Evolutionary conservation across 2,888 invertebrate species (phyloP).

Genomic region (Coelogynopora nodosa): DNA sequence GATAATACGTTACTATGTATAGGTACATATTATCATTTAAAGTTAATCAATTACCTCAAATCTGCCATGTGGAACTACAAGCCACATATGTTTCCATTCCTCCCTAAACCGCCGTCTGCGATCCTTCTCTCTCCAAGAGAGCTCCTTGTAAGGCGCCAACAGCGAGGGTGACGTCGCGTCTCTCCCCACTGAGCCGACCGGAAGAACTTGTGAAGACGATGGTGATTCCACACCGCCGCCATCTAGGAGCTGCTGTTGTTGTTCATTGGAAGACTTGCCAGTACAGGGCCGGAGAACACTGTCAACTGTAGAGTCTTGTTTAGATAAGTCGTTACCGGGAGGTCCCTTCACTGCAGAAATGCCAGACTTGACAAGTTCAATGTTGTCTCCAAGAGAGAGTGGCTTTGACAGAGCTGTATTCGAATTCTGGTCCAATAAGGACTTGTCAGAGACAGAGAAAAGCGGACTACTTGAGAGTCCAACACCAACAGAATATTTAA

Average conservation of each 20-base stretch:
- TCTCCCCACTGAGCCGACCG: not conserved
- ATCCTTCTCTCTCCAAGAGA: constrained; percentile 45
- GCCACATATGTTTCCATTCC: constrained; percentile 46
- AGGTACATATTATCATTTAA: no score
- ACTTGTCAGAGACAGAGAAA: not conserved
- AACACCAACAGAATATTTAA: not conserved
- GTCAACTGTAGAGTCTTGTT: not conserved
- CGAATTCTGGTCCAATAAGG: not conserved
- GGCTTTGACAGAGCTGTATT: not conserved
- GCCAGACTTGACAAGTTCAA: not conserved
- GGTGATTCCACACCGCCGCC: not conserved
- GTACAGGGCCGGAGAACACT: not conserved
- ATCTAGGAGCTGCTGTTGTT: not conserved
- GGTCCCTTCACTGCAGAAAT: not conserved
- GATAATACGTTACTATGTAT: no score
- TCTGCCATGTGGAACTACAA: constrained; percentile 45
- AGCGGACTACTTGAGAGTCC: not conserved
- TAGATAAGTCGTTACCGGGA: not conserved
- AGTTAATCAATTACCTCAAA: constrained; percentile 45
- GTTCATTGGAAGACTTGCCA: not conserved
- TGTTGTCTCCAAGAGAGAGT: not conserved
- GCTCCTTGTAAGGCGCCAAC: constrained; percentile 41
- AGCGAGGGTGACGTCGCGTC: not conserved
- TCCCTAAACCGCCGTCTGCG: constrained; percentile 42
- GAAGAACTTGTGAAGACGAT: not conserved